Base-by-base conservation (phyloP, 2,888 invertebrate genomes). In the Hanleya hanleyi region DNA sequence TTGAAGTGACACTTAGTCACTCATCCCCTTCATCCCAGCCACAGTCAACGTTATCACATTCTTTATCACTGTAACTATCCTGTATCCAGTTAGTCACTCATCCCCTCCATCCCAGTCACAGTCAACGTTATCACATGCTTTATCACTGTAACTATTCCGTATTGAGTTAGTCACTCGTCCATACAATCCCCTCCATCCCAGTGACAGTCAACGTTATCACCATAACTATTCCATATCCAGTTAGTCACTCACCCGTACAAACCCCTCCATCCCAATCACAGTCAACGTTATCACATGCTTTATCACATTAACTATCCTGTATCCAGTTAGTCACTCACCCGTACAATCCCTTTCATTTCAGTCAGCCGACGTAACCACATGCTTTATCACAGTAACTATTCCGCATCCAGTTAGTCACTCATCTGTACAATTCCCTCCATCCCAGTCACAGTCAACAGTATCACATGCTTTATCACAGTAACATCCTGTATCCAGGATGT, bases 221-320 rank as follows among this genome's bases (percentile, higher is more conserved):
- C 96, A 68, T 94, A 94, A 6, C 95, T 95, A 88, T 96, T 95
- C 18, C 93, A 93, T 9, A 96, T 94, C 92, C 95, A 95, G 2
- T n/a, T n/a, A n/a, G n/a, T n/a, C n/a, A n/a, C 71, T 41, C 73
- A 86, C 87, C 88, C 47, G 73, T 74, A 81, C 92, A 92, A 78
- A 92, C 92, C 3, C 92, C 92, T 77, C 93, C 95, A 90, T 96
- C 95, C 90, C 93, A 94, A 86, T 94, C 94, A 84, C 96, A 96
- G 57, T 93, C 92, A 0, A 93, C 92, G 66, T 93, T 94, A 85
- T 95, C 94, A 88, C 95, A 96, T 32, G 94, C 92, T 26, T 92
- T 92, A 90, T 96, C 95, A 84, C 96, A 96, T 68, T 94, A 94
- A 6, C 95, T 95, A 88, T 96, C 95, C 18, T 93, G 93, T 9